Evolutionary conservation across 2,888 invertebrate species (phyloP).

Genomic region (Andrena dorsata): DNA sequence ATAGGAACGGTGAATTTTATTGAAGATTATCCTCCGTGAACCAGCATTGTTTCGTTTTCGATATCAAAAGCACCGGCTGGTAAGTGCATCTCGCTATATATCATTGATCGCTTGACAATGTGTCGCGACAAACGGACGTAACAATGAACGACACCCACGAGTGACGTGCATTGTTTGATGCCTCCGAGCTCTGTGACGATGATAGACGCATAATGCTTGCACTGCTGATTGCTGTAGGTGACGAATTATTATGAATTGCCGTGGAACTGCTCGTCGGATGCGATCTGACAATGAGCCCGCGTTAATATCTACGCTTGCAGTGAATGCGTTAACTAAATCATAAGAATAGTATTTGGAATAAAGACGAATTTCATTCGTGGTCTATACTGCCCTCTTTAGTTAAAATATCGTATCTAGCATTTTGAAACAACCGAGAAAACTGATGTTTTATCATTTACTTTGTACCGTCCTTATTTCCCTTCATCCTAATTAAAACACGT

Average conservation of each 20-base stretch:
- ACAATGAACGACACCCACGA: slow-evolving; percentile 23
- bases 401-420: too few species aligned
- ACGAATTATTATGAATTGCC: slow-evolving; percentile 19
- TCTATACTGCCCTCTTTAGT: too few species aligned
- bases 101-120: slow-evolving; percentile 11
- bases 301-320: neutral
- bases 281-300: neutral
- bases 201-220: neutral
- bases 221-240: neutral
- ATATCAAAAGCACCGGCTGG: neutral
- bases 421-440: too few species aligned
- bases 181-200: neutral
- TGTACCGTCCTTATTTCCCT: too few species aligned
- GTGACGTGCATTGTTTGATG: neutral
- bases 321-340: too few species aligned
- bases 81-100: slow-evolving; percentile 17
- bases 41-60: neutral
- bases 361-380: too few species aligned
- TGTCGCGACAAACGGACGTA: neutral
- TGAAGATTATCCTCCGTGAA: neutral
- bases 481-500: too few species aligned
- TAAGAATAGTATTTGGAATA: too few species aligned
- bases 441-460: too few species aligned
- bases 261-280: neutral
- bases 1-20: neutral